Conservation (phyloP, 2,113 vertebrate species). For the Corynorhinus townsendii region DNA sequence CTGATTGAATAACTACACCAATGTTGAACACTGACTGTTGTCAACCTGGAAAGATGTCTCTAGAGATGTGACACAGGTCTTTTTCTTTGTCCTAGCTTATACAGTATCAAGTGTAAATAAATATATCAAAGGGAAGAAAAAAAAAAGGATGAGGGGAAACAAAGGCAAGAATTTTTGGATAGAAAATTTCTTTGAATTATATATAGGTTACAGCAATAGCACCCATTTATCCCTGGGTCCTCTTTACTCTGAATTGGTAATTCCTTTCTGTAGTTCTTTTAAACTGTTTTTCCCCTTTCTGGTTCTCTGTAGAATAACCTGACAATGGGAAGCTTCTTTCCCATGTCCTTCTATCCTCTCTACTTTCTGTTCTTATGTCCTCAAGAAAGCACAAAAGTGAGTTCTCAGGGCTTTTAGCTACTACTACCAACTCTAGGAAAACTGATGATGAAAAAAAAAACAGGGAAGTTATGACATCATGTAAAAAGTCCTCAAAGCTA, state of each 20-base stretch:
- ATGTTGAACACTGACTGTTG: background rate
- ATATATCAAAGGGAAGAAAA: background rate
- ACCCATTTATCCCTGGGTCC: background rate
- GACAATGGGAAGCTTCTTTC: background rate
- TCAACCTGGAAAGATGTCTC: background rate
- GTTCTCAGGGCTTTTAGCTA: background rate
- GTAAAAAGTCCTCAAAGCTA: background rate
- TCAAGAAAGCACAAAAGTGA: background rate
- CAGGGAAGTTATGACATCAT: background rate
- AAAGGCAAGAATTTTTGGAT: background rate
- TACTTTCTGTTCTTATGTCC: background rate
- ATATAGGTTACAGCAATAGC: background rate
- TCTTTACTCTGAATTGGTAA: background rate
- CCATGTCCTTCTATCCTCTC: background rate
- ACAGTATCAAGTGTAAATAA: background rate
- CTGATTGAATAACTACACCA: background rate
- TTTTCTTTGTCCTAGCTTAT: background rate
- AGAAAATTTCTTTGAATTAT: background rate
- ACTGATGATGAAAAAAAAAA: background rate
- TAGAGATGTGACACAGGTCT: background rate
- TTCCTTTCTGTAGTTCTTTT: background rate
- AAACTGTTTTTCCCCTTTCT: background rate
- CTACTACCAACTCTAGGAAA: background rate
- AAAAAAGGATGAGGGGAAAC: background rate
- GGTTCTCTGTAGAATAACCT: background rate